These are phyloP conservation scores for Hyperoplus lanceolatus DNA, from an alignment of 2,797 vertebrate species.

Conservation along the genomic window DNA sequence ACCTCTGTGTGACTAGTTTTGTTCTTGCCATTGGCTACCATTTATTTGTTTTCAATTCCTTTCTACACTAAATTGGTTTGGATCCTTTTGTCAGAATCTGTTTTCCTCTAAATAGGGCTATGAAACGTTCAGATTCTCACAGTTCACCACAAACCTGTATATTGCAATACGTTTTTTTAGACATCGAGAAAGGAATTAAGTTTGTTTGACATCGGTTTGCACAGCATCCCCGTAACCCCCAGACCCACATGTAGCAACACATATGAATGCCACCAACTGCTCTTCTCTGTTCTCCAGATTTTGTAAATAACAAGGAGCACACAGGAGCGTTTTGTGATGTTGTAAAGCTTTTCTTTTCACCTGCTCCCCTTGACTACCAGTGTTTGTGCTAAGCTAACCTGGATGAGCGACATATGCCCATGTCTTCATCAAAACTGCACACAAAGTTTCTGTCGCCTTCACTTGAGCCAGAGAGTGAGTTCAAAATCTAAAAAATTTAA, in stretches of 20 bases:
- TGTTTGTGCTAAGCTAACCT: no score
- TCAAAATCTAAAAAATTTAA: no score
- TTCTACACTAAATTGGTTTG: neutral
- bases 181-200: conserved; percentile 4
- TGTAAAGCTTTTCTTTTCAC: no score
- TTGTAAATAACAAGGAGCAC: no score
- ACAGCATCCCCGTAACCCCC: conserved; percentile 12
- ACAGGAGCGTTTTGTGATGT: no score
- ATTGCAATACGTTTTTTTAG: neutral
- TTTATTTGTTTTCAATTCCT: conserved; percentile 1
- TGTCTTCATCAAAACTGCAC: no score
- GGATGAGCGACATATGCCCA: no score
- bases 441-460: no score
- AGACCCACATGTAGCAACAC: neutral
- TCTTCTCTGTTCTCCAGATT: conserved; percentile 9
- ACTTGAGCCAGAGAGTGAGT: no score
- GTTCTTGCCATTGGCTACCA: neutral
- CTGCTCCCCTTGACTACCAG: no score
- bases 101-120: neutral
- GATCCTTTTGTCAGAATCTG: neutral
- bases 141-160: neutral
- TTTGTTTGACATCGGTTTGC: conserved; percentile 22
- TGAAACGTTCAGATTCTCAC: conserved; percentile 5
- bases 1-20: conserved; percentile 50
- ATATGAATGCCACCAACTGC: conserved; percentile 38